Evolutionary conservation across 2,797 vertebrate genomes (phyloP).

Genomic region (Coccyzus lansbergi): DNA sequence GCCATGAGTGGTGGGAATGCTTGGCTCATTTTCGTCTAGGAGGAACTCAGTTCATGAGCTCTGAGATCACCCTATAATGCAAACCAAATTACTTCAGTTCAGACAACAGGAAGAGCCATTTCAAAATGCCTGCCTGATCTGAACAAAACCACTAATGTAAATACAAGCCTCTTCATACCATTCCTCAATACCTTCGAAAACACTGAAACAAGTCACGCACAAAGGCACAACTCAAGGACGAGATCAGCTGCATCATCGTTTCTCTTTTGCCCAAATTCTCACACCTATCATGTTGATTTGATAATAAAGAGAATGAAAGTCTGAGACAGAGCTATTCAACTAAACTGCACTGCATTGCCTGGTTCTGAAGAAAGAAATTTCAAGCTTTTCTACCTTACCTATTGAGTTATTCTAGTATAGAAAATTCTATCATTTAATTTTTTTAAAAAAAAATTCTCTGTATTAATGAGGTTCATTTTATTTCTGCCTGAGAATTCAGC

Average conservation of each 20-base stretch:
- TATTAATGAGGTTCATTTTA: background rate
- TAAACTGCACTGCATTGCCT: background rate
- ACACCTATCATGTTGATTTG: background rate
- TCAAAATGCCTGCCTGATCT: background rate
- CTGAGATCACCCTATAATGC: background rate
- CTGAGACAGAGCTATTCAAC: constrained; percentile 22
- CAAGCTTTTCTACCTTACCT: background rate
- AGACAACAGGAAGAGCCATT: background rate
- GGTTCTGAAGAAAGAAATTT: background rate
- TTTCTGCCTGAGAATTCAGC: background rate
- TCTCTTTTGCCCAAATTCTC: constrained; percentile 8
- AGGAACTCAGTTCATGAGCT: background rate
- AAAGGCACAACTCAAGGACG: constrained; percentile 6
- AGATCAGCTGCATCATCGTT: background rate
- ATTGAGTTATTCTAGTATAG: background rate
- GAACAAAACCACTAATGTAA: background rate
- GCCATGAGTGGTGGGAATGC: rapidly evolving
- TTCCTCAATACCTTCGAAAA: background rate
- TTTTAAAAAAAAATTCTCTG: background rate
- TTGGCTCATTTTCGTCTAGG: background rate
- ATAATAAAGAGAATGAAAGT: background rate
- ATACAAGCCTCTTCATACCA: background rate
- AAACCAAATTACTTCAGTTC: background rate
- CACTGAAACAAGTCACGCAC: background rate
- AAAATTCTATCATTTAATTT: background rate